Evolutionary conservation across 2,113 vertebrate genomes (phyloP).

Genomic region (Passer montanus): DNA sequence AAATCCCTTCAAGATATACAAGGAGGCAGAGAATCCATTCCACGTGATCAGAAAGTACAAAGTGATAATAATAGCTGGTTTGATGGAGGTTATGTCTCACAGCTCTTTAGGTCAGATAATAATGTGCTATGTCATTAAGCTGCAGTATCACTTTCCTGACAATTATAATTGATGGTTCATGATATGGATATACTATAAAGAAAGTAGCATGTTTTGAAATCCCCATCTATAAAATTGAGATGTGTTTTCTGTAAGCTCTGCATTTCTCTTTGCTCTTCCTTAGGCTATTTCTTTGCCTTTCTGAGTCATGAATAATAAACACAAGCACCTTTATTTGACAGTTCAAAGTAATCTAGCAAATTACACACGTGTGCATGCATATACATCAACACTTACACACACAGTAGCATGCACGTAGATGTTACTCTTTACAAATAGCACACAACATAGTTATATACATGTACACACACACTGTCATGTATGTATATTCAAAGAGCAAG

Average conservation of each 20-base stretch:
- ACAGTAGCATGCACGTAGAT: not conserved
- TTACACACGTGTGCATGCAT: not conserved
- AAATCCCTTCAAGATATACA: constrained; percentile 36
- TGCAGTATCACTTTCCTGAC: not conserved
- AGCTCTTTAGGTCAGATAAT: constrained; percentile 55
- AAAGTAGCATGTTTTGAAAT: constrained; percentile 43
- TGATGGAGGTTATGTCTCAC: constrained; percentile 48
- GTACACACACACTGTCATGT: not conserved
- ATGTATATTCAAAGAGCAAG: not conserved
- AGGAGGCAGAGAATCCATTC: constrained; percentile 16
- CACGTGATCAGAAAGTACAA: constrained; percentile 6
- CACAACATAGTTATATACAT: not conserved
- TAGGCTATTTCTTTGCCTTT: constrained; percentile 49
- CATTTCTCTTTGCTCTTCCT: constrained; percentile 54
- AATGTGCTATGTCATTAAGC: constrained; percentile 42
- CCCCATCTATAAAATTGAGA: constrained; percentile 47
- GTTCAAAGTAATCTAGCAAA: constrained; percentile 53
- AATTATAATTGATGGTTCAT: constrained; percentile 37
- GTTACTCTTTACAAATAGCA: not conserved
- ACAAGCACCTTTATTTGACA: constrained; percentile 49
- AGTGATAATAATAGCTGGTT: constrained; percentile 30
- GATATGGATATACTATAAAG: constrained; percentile 22
- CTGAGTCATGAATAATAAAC: constrained; percentile 58
- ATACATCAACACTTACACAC: not conserved
- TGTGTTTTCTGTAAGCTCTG: constrained; percentile 16